Evolutionary conservation across 2,797 vertebrate species (phyloP), one percentile per base, ranked within the genome.

Genomic region (Huso huso): DNA sequence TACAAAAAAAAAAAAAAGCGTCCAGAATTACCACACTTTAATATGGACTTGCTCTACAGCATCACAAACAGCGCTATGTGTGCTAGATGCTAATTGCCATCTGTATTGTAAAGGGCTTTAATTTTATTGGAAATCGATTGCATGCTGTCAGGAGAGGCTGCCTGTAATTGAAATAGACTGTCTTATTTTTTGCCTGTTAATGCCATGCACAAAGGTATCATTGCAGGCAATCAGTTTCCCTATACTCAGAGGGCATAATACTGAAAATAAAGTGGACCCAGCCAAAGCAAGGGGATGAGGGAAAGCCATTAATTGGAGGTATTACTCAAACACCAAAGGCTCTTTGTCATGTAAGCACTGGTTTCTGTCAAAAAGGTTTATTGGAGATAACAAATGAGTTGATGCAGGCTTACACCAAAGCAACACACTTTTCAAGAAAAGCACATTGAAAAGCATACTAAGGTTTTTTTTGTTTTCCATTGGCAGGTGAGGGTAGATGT

Each of bases 281-380:
- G 11, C 15, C 55, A 6, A 58, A 58, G n/a, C 55, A 11, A 13
- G 12, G 12, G 55, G 55, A 11, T 11, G 15, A n/a, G 55, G 12
- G 55, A 58, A 58, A n/a, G 1, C 12, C 7, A 13, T 13, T 58
- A 58, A 58, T 15, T 58, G 55, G 55, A 58, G 15, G 12, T 13
- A 58, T 58, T 58, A 13, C 55, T 58, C 55, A 58, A n/a, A 2
- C 15, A 7, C 55, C 7, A 2, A 58, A 58, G 55, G 55, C 12
- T 58, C 55, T 58, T 13, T 58, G 55, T 58, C 55, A 58, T 58
- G 55, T 58, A 58, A 58, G 55, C 55, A 58, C 12, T 58, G 55
- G 55, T 12, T 58, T 58, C 55, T 58, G 5, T 58, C 55, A 58
- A 58, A 58, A 58, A 58, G 55, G 55, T 58, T 58, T 58, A 58